Evolutionary conservation across 2,113 vertebrate species (phyloP).

Genomic region (Myanophis thanlyinensis): DNA sequence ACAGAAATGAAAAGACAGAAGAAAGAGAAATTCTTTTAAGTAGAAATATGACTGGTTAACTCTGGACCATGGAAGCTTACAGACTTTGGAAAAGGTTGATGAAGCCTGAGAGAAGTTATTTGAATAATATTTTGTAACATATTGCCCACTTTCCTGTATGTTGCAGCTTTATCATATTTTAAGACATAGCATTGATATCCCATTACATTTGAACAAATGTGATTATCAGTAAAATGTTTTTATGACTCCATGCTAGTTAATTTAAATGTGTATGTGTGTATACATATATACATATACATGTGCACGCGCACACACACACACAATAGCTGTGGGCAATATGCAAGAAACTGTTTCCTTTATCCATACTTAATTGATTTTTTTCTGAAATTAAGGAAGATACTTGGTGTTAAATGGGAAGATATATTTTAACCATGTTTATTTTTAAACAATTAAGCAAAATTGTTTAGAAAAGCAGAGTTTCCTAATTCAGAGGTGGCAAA

Average conservation of each 20-base stretch:
- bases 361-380: background rate
- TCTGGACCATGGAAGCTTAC: constrained; percentile 1
- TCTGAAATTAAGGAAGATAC: background rate
- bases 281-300: no score
- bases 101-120: background rate
- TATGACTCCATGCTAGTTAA: background rate
- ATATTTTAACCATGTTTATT: background rate
- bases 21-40: constrained; percentile 2
- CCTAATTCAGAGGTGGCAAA: background rate
- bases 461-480: background rate
- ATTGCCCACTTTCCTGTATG: background rate
- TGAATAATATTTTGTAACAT: background rate
- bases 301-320: no score
- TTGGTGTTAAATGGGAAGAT: background rate
- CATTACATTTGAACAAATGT: background rate
- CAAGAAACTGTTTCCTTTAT: background rate
- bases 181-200: background rate
- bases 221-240: background rate
- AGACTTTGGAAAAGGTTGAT: background rate
- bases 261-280: background rate
- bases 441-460: background rate
- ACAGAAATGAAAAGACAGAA: background rate
- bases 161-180: background rate
- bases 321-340: background rate
- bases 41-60: constrained; percentile 24